Evolutionary conservation across 2,113 vertebrate genomes (phyloP).

Genomic region (Alosa alosa): DNA sequence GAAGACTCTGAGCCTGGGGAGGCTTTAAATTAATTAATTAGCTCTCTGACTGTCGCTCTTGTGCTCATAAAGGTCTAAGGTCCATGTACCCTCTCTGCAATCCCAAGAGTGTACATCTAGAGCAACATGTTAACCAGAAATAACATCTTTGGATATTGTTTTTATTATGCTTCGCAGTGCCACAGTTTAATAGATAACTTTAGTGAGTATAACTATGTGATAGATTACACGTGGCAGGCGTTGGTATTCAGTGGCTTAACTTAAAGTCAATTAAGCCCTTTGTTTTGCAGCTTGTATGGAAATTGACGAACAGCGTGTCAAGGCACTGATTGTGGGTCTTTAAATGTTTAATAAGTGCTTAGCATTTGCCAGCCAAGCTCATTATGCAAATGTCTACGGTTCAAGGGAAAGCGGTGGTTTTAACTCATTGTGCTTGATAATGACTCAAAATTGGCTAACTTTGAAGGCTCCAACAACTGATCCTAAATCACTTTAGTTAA

Average conservation of each 20-base stretch:
- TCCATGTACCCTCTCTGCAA: background rate
- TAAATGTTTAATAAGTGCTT: constrained; percentile 21
- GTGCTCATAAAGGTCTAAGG: constrained; percentile 59
- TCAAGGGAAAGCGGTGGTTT: constrained; percentile 1
- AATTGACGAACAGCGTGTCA: constrained; percentile 20
- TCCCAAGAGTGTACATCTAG: background rate
- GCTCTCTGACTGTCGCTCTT: constrained; percentile 20
- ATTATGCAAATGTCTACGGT: constrained; percentile 10
- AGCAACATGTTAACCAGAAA: background rate
- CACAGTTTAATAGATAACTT: background rate
- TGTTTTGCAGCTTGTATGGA: constrained; percentile 14
- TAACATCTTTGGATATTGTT: background rate
- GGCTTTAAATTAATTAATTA: constrained; percentile 44
- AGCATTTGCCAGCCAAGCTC: constrained; percentile 11
- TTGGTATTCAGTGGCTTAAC: constrained; percentile 2
- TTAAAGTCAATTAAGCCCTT: constrained; percentile 16
- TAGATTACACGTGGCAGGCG: background rate
- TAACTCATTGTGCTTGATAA: constrained; percentile 24
- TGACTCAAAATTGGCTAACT: constrained; percentile 24
- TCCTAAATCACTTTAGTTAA: background rate
- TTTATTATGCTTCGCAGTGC: background rate
- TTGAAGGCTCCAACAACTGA: constrained; percentile 31
- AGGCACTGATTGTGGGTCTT: constrained; percentile 17
- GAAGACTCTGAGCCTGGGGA: constrained; percentile 42
- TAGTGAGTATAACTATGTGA: background rate